Base-by-base conservation (phyloP, 2,888 invertebrate genomes). In the Drosophila anomalata region DNA sequence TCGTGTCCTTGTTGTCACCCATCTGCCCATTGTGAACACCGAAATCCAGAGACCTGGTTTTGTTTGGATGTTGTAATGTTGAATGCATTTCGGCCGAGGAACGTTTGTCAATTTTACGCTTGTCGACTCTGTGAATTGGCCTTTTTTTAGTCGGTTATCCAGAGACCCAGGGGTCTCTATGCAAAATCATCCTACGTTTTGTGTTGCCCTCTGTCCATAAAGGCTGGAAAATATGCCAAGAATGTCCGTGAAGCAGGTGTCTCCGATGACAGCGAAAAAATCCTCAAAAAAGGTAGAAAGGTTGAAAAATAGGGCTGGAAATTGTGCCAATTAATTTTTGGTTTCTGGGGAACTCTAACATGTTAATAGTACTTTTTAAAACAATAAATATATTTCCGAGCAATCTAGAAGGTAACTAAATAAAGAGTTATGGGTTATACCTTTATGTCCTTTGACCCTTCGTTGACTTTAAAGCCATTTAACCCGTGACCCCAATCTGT, bases 101-200 rank as follows among this genome's bases (percentile, higher is more conserved):
- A 74, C 87, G 84, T 84, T 84, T 84, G 87, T 88, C 84, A 84
- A 84, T 84, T 84, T 87, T 88, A 75, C 88, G 84, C 84, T 73
- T 88, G 88, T 88, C 84, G 75, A 84, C 75, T 78, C 70, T 84
- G 24, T 78, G 87, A 87, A 74, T 77, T 87, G 84, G 58, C 62
- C 80, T 75, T 85, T 83, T 68, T 47, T 60, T 53, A 29, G 7
- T 7, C n/a, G 7, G 36, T 36, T n/a, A 36, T 14, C 36, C 57
- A 48, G 17, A 24, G 55, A 14, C 53, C 7, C n/a, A 1, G 22
- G 31, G 44, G 22, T 39, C 46, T 39, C 61, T 63, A 48, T 63
- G 73, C 39, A 51, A 54, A 72, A 51, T 44, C 54, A 52, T 74
- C 39, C 66, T 73, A 47, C 46, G 48, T 74, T 33, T 31, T 47